These are phyloP conservation scores for Coracopsis vasa DNA, from an alignment of 2,113 vertebrate species.

Conservation along the genomic window DNA sequence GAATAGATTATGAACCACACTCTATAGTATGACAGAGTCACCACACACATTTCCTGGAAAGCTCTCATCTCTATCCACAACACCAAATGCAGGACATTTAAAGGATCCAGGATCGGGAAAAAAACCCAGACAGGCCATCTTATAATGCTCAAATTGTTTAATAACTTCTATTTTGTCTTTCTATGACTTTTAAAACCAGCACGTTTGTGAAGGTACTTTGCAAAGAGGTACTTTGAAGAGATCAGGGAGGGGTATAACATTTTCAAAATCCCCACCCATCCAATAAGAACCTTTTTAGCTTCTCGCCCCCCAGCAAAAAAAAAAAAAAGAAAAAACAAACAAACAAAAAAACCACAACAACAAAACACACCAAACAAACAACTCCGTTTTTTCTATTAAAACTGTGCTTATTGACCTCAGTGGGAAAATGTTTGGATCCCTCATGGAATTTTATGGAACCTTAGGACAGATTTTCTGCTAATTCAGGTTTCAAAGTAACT, in stretches of 20 bases:
- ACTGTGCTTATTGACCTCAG: not conserved
- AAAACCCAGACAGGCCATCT: not conserved
- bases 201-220: not conserved
- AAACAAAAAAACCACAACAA: no score
- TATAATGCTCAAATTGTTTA: not conserved
- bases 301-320: not conserved
- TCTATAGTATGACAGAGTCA: not conserved
- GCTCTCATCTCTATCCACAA: not conserved
- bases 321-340: no score
- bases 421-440: not conserved
- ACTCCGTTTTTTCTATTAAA: not conserved
- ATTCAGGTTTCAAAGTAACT: not conserved
- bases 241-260: not conserved
- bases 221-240: not conserved
- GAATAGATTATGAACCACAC: conserved; percentile 14
- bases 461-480: not conserved
- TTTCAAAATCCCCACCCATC: not conserved
- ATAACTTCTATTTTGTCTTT: not conserved
- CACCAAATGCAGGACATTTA: not conserved
- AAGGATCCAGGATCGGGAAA: not conserved
- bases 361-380: not conserved
- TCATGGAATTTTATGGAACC: not conserved
- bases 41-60: not conserved
- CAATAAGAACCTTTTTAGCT: not conserved
- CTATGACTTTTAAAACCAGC: not conserved